Conservation (phyloP, 2,888 invertebrate genomes). For the Pherbina coryleti region DNA sequence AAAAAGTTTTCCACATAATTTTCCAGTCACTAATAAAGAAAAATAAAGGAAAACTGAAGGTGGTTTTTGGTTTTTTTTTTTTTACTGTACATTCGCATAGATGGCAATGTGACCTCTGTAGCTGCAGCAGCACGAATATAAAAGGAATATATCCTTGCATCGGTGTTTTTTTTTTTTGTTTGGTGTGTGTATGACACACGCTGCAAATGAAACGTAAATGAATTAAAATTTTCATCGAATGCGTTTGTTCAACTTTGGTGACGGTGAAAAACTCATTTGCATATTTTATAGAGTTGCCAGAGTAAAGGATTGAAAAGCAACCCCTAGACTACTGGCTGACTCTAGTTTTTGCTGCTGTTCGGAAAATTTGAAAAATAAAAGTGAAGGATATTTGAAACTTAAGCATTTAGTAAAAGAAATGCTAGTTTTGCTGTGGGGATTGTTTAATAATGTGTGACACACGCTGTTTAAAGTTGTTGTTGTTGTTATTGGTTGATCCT, state of each 20-base stretch:
- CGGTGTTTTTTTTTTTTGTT: slow-evolving; percentile 12
- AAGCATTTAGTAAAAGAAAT: background rate
- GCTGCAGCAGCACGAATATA: slow-evolving; percentile 10
- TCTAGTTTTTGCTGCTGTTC: background rate
- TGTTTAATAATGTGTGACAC: slow-evolving; percentile 21
- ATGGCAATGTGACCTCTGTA: slow-evolving; percentile 40
- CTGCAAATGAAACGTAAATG: slow-evolving; percentile 39
- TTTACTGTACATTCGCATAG: background rate
- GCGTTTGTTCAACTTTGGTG: slow-evolving; percentile 28
- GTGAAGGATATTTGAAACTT: slow-evolving; percentile 7
- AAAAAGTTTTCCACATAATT: slow-evolving; percentile 36
- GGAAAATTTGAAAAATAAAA: background rate
- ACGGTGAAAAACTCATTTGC: slow-evolving; percentile 54
- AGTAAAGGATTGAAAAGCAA: slow-evolving; percentile 23
- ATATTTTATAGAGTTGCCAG: slow-evolving; percentile 52
- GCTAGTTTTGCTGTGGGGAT: background rate
- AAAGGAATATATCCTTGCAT: background rate
- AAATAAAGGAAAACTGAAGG: slow-evolving; percentile 23
- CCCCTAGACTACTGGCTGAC: background rate
- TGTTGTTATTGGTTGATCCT: slow-evolving; percentile 13
- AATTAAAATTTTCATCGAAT: slow-evolving; percentile 25
- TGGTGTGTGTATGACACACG: slow-evolving; percentile 38
- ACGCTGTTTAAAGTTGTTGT: slow-evolving; percentile 9
- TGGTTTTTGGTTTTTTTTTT: background rate
- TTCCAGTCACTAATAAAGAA: slow-evolving; percentile 28